Conservation (phyloP, 2,113 vertebrate species). For the Gobius niger region DNA sequence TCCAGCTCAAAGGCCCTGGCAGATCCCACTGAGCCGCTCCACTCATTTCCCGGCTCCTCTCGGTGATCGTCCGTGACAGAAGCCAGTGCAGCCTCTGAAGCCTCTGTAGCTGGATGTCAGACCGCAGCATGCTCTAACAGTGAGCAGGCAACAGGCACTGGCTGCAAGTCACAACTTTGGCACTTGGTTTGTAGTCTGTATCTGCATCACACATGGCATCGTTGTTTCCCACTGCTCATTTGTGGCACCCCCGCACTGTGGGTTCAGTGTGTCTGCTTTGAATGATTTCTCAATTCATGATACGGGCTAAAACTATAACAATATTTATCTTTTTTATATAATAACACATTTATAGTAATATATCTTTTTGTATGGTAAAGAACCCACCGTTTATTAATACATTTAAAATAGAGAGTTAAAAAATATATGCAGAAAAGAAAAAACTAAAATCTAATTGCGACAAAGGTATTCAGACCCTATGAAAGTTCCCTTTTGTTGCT, state of each 20-base stretch:
- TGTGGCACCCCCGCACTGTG: not conserved
- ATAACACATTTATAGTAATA: no score
- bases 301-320: no score
- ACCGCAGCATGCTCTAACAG: conserved; percentile 23
- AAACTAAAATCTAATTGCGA: no score
- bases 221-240: conserved; percentile 27
- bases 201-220: conserved; percentile 29
- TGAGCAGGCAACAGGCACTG: conserved; percentile 31
- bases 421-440: no score
- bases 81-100: conserved; percentile 17
- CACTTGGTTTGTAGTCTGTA: conserved; percentile 18
- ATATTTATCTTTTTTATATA: no score
- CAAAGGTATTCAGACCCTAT: no score
- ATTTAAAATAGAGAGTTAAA: no score
- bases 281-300: no score
- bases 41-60: not conserved
- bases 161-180: conserved; percentile 25
- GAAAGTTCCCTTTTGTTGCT: no score
- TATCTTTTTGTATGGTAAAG: no score
- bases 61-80: conserved; percentile 32
- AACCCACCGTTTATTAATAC: no score
- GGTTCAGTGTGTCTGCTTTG: not conserved
- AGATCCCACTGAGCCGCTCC: not conserved
- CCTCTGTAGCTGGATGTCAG: conserved; percentile 34
- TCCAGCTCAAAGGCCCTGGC: conserved; percentile 8